Conservation (phyloP, 2,797 vertebrate species). For the Lithobates pipiens region DNA sequence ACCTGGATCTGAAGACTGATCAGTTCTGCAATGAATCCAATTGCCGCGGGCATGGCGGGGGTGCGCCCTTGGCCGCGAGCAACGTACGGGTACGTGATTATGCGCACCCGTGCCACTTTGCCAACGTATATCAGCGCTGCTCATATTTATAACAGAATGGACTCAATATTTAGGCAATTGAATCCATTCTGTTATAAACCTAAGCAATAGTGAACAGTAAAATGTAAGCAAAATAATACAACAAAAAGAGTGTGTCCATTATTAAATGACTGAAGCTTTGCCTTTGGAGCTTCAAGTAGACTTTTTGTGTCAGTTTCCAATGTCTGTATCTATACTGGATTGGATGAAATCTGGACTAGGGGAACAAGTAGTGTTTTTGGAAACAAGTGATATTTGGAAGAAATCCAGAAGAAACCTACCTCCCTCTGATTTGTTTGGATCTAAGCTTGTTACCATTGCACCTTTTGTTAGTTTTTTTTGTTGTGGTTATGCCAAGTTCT, state of each 20-base stretch:
- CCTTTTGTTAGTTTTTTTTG: no score
- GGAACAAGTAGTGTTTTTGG: background rate
- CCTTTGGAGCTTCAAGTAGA: no score
- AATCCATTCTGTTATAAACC: background rate
- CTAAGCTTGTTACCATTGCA: no score
- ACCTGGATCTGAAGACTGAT: no score
- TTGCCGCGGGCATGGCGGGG: no score
- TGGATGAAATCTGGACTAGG: background rate
- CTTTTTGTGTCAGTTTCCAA: background rate
- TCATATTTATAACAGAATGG: no score
- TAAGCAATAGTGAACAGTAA: background rate
- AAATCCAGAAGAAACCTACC: background rate
- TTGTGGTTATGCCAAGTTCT: background rate
- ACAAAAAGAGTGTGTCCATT: background rate
- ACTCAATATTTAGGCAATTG: background rate
- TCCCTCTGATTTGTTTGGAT: background rate
- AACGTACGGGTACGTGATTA: no score
- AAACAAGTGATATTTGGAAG: background rate
- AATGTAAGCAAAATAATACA: background rate
- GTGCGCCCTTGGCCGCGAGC: no score
- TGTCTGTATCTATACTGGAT: background rate
- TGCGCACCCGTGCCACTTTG: no score
- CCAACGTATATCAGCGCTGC: no score
- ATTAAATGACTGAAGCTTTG: background rate
- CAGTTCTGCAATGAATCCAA: no score